Evolutionary conservation across 2,888 invertebrate genomes (phyloP), one percentile per base, ranked within the genome.

Genomic region (Lypha dubia): DNA sequence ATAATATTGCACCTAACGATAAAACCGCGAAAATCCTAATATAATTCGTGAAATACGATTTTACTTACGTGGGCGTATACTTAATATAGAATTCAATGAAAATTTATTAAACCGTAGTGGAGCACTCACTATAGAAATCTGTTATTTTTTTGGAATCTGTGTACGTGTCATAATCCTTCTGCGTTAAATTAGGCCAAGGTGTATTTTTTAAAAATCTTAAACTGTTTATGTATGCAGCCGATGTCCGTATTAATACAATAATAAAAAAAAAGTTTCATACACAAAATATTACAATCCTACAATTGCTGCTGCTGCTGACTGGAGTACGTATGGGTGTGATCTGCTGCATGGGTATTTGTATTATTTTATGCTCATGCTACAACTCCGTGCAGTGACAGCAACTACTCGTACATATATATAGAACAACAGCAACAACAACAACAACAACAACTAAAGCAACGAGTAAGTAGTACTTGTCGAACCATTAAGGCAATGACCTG

Each of bases 401-500:
- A 71, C 46, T 15, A 20, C 20, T n/a, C n/a, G 11, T n/a, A 53
- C 35, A 35, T 3, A 35, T 8, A 44, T 44, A 44, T n/a, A n/a
- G n/a, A n/a, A n/a, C 63, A 44, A 41, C 22, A 41, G 1, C 68
- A 76, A 74, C 71, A 74, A 74, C 68, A n/a, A n/a, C 63, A 44
- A 41, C 22, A 41, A 2, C 68, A 76, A 74, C 71, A 74, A 74
- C 68, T 44, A 77, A 67, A 22, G 24, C 63, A 71, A 67, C 68
- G 38, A 75, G 46, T 58, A 22, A 79, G 67, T 65, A 74, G 68
- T 84, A 81, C 84, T 84, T 84, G 84, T 84, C 81, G 77, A 81
- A 81, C 62, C 90, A 90, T 90, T 89, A 90, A 90, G 90, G 90
- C 90, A 90, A 90, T 90, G 90, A 90, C 90, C 90, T 89, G 90